These are phyloP conservation scores for Hirtodrosophila duncani DNA, from an alignment of 2,888 invertebrate species.

Conservation along the genomic window DNA sequence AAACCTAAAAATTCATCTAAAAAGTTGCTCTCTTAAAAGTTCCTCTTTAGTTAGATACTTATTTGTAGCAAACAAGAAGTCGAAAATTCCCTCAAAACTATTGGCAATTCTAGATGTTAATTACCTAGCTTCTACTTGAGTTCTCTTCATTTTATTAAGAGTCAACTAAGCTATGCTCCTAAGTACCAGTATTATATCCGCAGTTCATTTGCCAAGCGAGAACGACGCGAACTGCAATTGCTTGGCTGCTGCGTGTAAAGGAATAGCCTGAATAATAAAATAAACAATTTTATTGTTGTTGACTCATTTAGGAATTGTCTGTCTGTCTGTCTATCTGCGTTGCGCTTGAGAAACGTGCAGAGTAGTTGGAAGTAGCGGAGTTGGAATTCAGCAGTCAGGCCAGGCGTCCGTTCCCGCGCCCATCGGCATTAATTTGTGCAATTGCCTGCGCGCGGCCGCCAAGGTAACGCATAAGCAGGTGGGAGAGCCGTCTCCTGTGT, in stretches of 20 bases:
- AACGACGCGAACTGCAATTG: not conserved
- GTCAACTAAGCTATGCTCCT: no score
- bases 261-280: slow-evolving; percentile 68
- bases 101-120: no score
- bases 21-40: no score
- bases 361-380: slow-evolving; percentile 5
- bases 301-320: slow-evolving; percentile 78
- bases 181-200: no score
- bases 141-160: no score
- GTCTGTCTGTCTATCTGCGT: slow-evolving; percentile 17
- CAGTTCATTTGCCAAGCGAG: no score
- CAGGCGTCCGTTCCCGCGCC: no score
- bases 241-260: slow-evolving; percentile 26
- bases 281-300: slow-evolving; percentile 76
- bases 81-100: no score
- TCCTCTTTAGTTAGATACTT: no score
- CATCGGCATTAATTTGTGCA: slow-evolving; percentile 72
- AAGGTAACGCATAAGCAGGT: slow-evolving; percentile 40
- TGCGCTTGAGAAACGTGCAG: slow-evolving; percentile 34
- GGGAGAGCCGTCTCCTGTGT: slow-evolving; percentile 28
- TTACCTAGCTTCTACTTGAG: no score
- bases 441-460: slow-evolving; percentile 47
- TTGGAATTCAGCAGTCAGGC: slow-evolving; percentile 49
- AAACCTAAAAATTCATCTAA: no score
- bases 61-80: no score